These are phyloP conservation scores for Rhabdornis inornatus DNA, from an alignment of 2,113 vertebrate species.

Conservation along the genomic window DNA sequence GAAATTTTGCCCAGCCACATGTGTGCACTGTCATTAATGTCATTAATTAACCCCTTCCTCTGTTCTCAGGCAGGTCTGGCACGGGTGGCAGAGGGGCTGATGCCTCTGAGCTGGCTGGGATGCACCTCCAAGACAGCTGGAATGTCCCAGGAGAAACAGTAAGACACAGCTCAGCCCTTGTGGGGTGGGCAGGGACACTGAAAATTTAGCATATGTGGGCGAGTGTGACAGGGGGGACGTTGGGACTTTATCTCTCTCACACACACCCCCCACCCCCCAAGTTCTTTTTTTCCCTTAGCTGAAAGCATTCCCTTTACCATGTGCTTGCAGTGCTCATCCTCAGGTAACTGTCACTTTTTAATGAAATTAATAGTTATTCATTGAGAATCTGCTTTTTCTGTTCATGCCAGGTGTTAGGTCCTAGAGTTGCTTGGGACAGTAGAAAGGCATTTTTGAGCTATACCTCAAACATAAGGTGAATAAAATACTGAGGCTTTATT, in stretches of 20 bases:
- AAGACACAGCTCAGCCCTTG: neutral
- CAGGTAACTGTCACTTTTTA: neutral
- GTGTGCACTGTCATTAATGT: neutral
- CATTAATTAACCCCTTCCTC: neutral
- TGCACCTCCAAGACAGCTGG: neutral
- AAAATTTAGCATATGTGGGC: too few relatives aligned
- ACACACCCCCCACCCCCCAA: rapidly evolving
- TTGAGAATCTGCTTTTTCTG: neutral
- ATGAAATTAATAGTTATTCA: neutral
- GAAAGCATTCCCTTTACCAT: neutral
- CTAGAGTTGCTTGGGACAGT: neutral
- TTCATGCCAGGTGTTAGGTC: neutral
- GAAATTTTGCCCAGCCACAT: rapidly evolving
- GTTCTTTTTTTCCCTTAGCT: neutral
- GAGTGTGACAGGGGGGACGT: rapidly evolving
- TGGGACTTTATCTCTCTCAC: neutral
- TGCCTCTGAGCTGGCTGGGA: neutral
- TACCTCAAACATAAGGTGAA: neutral
- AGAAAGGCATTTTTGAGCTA: neutral
- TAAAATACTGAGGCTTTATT: neutral
- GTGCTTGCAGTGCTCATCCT: neutral
- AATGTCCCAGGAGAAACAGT: neutral
- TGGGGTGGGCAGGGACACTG: rapidly evolving
- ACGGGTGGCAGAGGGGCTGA: neutral
- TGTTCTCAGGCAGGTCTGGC: neutral